Base-by-base conservation (phyloP, 1,140 invertebrate species). In the Dolichoris vasculosae region DNA sequence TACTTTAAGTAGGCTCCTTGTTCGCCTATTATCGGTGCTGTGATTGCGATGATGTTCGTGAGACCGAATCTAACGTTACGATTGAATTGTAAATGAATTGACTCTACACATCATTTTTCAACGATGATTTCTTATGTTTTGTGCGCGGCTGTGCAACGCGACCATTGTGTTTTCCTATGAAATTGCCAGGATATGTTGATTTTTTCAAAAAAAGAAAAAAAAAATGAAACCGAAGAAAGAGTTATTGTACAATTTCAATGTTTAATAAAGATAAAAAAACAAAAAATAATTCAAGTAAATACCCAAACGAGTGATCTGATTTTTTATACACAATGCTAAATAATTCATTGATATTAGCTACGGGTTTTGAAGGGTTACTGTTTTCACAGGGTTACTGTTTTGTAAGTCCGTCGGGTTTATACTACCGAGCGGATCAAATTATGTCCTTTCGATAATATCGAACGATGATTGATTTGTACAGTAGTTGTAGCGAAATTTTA, bases 11-110 rank as follows among this genome's bases (percentile, higher is more conserved):
- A 59, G 43, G 32, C 55, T 6, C 9, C 8, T 40, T 67, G 30
- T 63, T 82, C 30, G 79, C 79, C 84, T 82, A 78, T 55, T 78
- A 69, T 82, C 59, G 84, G 80, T 86, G 84, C 84, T 86, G 84
- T 86, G 80, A 86, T 86, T 82, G 78, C 77, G 84, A 79, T 77
- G 48, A 67, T 84, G 75, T 59, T 64, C 46, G 30, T 48, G 30
- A 67, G n/a, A 78, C n/a, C 26, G 48, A 77, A 77, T 46, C 46
- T 76, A 69, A 40, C 46, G 26, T 85, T 80, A 48, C 32, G 64
- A 84, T 85, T 84, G 59, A 84, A 84, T 84, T 67, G 76, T 55
- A 77, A 79, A 80, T n/a, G 9, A 79, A 82, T 67, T 76, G 78
- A 63, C 69, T 76, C 77, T 64, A 67, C 84, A 38, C 20, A 59